phyloP scores from a whole-genome alignment of 1,140 invertebrate genomes.

The Frieseomelitta varia region DNA sequence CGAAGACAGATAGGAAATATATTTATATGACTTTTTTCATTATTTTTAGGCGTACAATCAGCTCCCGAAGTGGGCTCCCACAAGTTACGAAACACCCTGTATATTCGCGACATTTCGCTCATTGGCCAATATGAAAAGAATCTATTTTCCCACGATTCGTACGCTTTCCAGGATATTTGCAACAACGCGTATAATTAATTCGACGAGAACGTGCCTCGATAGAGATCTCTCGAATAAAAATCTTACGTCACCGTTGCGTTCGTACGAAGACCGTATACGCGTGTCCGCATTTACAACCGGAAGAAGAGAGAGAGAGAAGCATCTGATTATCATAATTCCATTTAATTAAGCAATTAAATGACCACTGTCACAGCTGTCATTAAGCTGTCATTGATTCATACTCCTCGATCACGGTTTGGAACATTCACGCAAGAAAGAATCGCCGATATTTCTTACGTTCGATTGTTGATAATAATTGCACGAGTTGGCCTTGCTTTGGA shows the following conservation, averaged over 20 bases:
- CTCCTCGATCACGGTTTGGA: too few species aligned
- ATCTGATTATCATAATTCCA: neutral
- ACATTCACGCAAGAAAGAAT: neutral
- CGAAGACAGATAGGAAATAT: too few species aligned
- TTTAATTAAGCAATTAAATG: too few species aligned
- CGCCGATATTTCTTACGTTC: too few species aligned
- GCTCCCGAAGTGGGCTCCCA: too few species aligned
- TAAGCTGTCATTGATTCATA: too few species aligned
- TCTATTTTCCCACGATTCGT: neutral
- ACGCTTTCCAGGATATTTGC: neutral
- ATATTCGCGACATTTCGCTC: too few species aligned
- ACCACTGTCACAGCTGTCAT: neutral
- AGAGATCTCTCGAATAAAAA: constrained; percentile 17
- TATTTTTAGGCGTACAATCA: too few species aligned
- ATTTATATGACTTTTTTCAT: too few species aligned
- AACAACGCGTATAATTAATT: constrained; percentile 22
- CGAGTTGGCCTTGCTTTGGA: neutral
- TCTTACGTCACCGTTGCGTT: constrained; percentile 3
- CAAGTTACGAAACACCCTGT: too few species aligned
- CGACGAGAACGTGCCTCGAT: constrained; percentile 10
- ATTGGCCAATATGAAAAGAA: too few species aligned
- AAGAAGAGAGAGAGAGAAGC: neutral
- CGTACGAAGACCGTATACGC: too few species aligned
- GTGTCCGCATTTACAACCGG: neutral
- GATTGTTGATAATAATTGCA: neutral